phyloP scores from a whole-genome alignment of 2,113 vertebrate species.

The Barbus barbus region DNA sequence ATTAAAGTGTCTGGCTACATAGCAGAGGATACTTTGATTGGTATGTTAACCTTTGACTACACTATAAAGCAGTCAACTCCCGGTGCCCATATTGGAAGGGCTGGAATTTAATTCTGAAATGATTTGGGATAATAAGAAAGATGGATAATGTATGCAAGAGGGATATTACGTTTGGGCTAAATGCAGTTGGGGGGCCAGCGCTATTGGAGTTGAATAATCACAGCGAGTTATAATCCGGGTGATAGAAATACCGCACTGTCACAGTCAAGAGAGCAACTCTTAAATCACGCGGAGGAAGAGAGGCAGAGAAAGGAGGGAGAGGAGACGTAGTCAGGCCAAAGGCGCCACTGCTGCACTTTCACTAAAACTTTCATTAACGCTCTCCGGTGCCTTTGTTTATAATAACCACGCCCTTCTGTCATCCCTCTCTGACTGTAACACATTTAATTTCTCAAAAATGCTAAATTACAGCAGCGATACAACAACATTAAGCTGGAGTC shows the following conservation, averaged over 20 bases:
- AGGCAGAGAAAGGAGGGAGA: constrained; percentile 48
- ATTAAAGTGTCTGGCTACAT: constrained; percentile 99
- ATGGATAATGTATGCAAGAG: constrained; percentile 99
- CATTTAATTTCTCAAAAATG: constrained; percentile 32
- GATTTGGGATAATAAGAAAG: constrained; percentile 97
- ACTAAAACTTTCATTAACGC: constrained; percentile 57
- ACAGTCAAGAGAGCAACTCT: constrained; percentile 89
- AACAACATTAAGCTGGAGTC: background rate
- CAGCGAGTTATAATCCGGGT: constrained; percentile 92
- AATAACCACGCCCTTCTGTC: constrained; percentile 15
- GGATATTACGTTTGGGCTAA: constrained; percentile 99
- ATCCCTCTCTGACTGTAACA: background rate
- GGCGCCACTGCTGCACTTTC: constrained; percentile 49
- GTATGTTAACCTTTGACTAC: constrained; percentile 99
- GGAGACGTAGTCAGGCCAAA: constrained; percentile 53
- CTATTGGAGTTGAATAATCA: constrained; percentile 97
- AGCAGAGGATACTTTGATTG: constrained; percentile 96
- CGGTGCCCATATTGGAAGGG: constrained; percentile 90
- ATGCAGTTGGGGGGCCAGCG: constrained; percentile 88
- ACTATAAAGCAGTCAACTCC: constrained; percentile 90
- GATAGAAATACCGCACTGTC: constrained; percentile 98
- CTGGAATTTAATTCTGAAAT: constrained; percentile 97
- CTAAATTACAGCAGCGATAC: background rate
- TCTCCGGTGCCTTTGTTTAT: constrained; percentile 50
- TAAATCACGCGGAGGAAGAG: constrained; percentile 84